These are phyloP conservation scores for Varroa destructor DNA, from an alignment of 1,140 invertebrate species.

Conservation along the genomic window DNA sequence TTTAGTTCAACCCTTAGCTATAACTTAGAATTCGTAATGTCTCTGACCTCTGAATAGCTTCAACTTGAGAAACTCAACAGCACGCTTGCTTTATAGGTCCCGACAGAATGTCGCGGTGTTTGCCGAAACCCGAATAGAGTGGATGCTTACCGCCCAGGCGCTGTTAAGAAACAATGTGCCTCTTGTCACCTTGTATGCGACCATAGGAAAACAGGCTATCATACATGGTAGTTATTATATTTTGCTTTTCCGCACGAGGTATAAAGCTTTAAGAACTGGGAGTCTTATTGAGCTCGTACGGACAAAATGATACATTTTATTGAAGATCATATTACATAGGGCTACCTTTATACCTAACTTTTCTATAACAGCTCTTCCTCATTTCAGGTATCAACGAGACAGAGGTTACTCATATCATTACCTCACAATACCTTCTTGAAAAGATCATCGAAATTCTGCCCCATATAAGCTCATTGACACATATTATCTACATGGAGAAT, in stretches of 20 bases:
- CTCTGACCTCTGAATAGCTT: no score
- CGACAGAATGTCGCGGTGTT: conserved; percentile 69
- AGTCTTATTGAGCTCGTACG: no score
- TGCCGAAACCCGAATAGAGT: conserved; percentile 88
- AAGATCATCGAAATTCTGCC: conserved; percentile 66
- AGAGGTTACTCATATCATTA: conserved; percentile 52
- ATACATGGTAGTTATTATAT: conserved; percentile 52
- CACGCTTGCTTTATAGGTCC: not conserved
- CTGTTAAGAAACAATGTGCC: conserved; percentile 39
- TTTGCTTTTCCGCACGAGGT: not conserved
- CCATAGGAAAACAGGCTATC: conserved; percentile 84
- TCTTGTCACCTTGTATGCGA: conserved; percentile 90
- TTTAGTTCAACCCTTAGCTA: no score
- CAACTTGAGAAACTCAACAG: no score
- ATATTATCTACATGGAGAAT: conserved; percentile 77
- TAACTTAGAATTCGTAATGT: no score
- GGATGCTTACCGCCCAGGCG: conserved; percentile 70
- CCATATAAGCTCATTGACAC: conserved; percentile 42
- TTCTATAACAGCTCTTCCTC: no score
- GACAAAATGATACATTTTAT: no score
- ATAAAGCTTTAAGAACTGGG: no score
- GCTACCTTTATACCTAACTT: no score
- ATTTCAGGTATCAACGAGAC: conserved; percentile 67
- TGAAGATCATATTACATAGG: no score
- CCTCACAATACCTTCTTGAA: conserved; percentile 68